Percentiles rank a stretch among this genome's conserved stretches.
Conservation (phyloP, 1,140 invertebrate species). For the Bombus difficillimus region DNA sequence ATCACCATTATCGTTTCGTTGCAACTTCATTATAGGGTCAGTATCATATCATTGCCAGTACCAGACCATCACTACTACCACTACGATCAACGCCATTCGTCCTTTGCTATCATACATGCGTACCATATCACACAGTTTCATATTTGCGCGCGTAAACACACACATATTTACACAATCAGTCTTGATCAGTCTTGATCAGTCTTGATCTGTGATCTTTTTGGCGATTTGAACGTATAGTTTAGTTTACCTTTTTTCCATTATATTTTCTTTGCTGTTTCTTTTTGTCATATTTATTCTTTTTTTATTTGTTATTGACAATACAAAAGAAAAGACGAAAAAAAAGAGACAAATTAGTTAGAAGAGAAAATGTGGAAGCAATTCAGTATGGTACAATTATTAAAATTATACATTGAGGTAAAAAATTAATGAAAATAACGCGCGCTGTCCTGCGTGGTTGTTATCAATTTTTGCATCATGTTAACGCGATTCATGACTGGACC, state of each 20-base stretch:
- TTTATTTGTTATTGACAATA: background rate
- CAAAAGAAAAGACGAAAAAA: conserved; percentile 18
- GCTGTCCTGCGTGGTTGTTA: conserved; percentile 47
- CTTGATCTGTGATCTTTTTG: conserved; percentile 4
- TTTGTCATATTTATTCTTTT: background rate
- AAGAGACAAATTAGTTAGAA: conserved; percentile 56
- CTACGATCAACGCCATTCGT: background rate
- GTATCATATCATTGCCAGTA: background rate
- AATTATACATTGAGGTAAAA: conserved; percentile 1
- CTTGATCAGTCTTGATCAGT: background rate
- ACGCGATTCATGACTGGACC: conserved; percentile 79
- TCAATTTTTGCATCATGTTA: conserved; percentile 60
- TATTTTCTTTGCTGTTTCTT: background rate
- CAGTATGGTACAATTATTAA: conserved; percentile 43
- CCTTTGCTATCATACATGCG: background rate
- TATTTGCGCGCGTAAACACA: background rate
- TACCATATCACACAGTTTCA: background rate
- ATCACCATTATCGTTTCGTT: background rate
- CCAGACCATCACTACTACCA: conserved; percentile 3
- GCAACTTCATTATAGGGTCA: conserved; percentile 4
- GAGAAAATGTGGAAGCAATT: conserved; percentile 67
- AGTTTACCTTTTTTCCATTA: background rate
- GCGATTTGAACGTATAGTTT: background rate
- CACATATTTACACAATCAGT: background rate
- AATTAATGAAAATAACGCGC: conserved; percentile 25